Conservation (phyloP, 2,888 invertebrate genomes). For the Lepidonotus clava region DNA sequence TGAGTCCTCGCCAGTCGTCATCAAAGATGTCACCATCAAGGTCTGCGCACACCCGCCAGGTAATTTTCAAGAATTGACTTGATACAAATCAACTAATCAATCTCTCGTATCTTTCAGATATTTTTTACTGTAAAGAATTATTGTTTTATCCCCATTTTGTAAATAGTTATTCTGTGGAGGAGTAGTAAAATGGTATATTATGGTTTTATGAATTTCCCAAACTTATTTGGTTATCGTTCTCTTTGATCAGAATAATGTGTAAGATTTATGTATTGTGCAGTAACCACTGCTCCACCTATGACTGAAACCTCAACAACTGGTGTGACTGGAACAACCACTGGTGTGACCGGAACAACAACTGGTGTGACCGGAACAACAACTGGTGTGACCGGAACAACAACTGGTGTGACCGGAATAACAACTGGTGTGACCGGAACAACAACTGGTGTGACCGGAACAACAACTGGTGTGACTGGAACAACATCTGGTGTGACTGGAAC, state of each 20-base stretch:
- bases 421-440: background rate
- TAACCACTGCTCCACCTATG: background rate
- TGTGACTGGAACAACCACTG: conserved; percentile 2
- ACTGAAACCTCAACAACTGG: background rate
- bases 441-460: background rate
- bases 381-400: background rate
- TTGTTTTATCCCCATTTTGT: no score
- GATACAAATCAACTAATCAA: no score
- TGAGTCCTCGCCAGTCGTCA: background rate
- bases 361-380: background rate
- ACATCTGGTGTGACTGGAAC: background rate
- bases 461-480: background rate
- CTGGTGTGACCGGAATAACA: background rate
- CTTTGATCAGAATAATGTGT: no score
- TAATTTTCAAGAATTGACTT: background rate
- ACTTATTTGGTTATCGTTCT: no score
- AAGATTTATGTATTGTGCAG: no score
- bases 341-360: background rate
- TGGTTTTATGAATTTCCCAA: no score
- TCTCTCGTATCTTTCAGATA: background rate
- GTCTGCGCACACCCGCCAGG: background rate
- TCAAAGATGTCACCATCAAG: background rate
- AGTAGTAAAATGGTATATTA: no score
- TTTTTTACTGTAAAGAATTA: background rate
- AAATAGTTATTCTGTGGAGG: no score